Base-by-base conservation (phyloP, 30 jellyfish, hydroid and myxozoan species). In the Turritopsis dohrnii region DNA sequence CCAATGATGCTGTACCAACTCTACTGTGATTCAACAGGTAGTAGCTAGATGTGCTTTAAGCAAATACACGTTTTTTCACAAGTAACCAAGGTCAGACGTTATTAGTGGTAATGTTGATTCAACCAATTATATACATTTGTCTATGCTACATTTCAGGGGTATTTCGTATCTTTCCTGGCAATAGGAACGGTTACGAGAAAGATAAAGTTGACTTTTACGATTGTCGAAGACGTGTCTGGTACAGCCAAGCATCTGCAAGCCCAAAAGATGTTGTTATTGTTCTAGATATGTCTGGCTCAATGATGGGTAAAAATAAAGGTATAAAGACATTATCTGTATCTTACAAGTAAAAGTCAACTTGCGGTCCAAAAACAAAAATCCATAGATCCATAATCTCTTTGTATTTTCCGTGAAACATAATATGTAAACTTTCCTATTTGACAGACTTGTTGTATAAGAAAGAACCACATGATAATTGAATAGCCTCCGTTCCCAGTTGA, bases 201-300 rank as follows among this genome's bases (percentile, higher is more conserved):
- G 77, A 26, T 69, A 69, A 69, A 16, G 30, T 69, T 69, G 77
- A 69, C 16, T 69, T 21, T 16, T 69, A 1, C 30, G 77, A 69
- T 26, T 69, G 77, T 16, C 77, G 77, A 16, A 23, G 77, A 21
- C 77, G 77, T 26, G 28, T 69, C 5, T 69, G 77, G 77, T 69
- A 69, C 16, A 69, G 30, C 28, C 28, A 23, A 69, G 16, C 77
- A 21, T 69, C 77, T 21, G 30, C 29, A 21, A 69, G 77, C 16
- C 77, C 77, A 69, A 69, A 69, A 26, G 77, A 69, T 69, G 77
- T 26, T 8, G 77, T 69, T 26, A 69, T 69, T 8, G 9, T 69
- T 1, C 8, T 69, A 9, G 77, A 69, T 26, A 69, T 23, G 77
- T 69, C 77, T 3, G 77, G 77, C 28, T 69, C 77, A 69, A 69